A percentile compares a stretch with the other conserved stretches of the same genome.
Conservation (phyloP, 2,888 invertebrate species). For the Pomacea canaliculata region DNA sequence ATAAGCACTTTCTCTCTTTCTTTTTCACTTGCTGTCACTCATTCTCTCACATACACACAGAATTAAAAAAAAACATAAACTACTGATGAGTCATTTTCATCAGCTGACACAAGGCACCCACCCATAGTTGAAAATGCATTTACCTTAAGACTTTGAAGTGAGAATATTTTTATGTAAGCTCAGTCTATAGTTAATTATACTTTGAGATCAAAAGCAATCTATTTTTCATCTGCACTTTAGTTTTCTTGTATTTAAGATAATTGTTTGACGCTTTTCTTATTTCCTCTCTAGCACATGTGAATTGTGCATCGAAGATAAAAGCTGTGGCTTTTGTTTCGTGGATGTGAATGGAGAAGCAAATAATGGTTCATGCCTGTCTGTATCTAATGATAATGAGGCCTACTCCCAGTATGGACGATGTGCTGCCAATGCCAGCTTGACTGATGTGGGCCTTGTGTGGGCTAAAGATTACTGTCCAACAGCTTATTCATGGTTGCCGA, state of each 20-base stretch:
- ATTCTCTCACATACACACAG: too few relatives aligned
- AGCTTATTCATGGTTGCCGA: slow-evolving; percentile 69
- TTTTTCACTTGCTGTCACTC: too few relatives aligned
- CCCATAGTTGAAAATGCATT: too few relatives aligned
- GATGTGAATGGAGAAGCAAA: slow-evolving; percentile 41
- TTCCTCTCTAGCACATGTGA: slow-evolving; percentile 67
- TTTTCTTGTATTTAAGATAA: not conserved
- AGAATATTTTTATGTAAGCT: too few relatives aligned
- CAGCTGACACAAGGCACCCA: too few relatives aligned
- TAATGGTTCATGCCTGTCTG: slow-evolving; percentile 67
- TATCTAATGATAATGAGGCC: slow-evolving; percentile 34
- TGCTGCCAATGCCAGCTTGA: slow-evolving; percentile 42
- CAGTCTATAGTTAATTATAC: too few relatives aligned
- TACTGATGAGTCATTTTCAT: too few relatives aligned
- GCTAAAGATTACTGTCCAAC: slow-evolving; percentile 71
- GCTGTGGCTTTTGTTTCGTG: slow-evolving; percentile 72
- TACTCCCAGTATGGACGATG: slow-evolving; percentile 49
- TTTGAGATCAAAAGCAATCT: too few relatives aligned
- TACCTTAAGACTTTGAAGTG: too few relatives aligned
- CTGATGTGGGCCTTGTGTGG: slow-evolving; percentile 45
- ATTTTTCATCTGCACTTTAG: not conserved
- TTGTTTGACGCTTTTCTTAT: too few relatives aligned
- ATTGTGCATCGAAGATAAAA: slow-evolving; percentile 67
- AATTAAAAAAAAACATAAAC: too few relatives aligned
- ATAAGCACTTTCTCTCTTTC: too few relatives aligned